A percentile compares a stretch with the other conserved stretches of the same genome.
Evolutionary conservation across 1,140 invertebrate genomes (phyloP).

Genomic region (Luehdorfia chinensis): DNA sequence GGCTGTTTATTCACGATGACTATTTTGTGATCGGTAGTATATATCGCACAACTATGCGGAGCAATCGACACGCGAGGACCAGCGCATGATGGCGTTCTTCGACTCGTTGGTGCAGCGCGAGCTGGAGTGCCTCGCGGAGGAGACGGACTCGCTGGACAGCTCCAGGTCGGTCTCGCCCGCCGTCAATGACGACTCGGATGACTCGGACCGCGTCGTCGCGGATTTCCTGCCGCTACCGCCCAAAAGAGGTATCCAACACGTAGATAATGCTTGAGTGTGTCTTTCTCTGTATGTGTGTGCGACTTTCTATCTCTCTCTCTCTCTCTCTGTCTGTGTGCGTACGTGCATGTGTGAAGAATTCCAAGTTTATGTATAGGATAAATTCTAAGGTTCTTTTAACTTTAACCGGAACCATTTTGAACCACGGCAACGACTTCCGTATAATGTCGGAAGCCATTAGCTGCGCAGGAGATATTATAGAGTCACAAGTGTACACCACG

Average conservation of each 20-base stretch:
- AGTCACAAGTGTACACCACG: too few species aligned
- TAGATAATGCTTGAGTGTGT: not conserved
- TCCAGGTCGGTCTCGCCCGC: constrained; percentile 38
- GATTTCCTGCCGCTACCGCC: constrained; percentile 55
- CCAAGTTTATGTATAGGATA: too few species aligned
- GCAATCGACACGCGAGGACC: constrained; percentile 92
- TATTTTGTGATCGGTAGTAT: constrained; percentile 74
- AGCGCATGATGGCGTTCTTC: constrained; percentile 97
- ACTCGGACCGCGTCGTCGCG: constrained; percentile 54
- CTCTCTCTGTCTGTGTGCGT: too few species aligned
- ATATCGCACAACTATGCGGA: constrained; percentile 89
- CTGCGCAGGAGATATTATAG: too few species aligned
- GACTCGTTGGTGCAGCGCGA: constrained; percentile 95
- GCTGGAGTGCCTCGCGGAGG: constrained; percentile 85
- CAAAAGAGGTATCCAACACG: constrained; percentile 48
- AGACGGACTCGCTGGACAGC: constrained; percentile 73
- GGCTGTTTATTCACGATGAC: too few species aligned
- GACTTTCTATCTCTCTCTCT: too few species aligned
- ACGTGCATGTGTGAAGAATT: too few species aligned
- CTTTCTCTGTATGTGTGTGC: too few species aligned
- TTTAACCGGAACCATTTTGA: too few species aligned
- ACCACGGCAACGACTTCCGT: too few species aligned
- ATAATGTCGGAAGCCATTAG: too few species aligned
- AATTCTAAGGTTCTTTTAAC: too few species aligned
- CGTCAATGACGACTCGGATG: constrained; percentile 40